Conservation (phyloP, 2,797 vertebrate species). For the Saguinus oedipus region DNA sequence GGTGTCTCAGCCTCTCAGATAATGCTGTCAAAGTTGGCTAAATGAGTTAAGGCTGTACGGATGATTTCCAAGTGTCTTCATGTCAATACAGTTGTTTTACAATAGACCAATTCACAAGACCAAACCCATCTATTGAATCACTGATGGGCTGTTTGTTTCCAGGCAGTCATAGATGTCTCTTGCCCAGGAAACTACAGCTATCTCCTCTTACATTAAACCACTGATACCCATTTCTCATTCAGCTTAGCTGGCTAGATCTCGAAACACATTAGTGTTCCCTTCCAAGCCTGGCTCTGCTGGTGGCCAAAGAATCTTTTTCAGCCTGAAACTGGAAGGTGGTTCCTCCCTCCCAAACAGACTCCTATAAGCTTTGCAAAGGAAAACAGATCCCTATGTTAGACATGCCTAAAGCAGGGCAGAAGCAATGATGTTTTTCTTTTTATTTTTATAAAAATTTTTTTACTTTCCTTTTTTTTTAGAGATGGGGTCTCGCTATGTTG, state of each 20-base stretch:
- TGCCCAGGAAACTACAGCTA: neutral
- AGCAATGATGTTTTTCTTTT: conserved; percentile 45
- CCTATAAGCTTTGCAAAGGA: conserved; percentile 48
- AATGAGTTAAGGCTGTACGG: neutral
- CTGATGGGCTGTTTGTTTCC: neutral
- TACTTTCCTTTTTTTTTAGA: no score
- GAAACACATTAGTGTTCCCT: neutral
- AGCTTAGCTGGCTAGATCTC: neutral
- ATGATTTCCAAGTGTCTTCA: neutral
- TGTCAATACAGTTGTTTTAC: neutral
- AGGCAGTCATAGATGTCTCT: neutral
- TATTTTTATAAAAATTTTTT: no score
- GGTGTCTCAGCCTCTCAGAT: neutral
- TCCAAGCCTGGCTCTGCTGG: neutral
- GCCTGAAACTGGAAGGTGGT: neutral
- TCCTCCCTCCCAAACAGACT: conserved; percentile 20
- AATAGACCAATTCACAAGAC: neutral
- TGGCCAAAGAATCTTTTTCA: neutral
- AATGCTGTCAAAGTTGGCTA: neutral
- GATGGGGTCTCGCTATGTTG: no score
- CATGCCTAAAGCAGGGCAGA: conserved; percentile 42
- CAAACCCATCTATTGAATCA: neutral
- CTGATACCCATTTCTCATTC: neutral
- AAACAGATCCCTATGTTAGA: conserved; percentile 7
- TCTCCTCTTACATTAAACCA: neutral